These are phyloP conservation scores for Oncorhynchus clarkii DNA, from an alignment of 2,113 vertebrate species.

Conservation along the genomic window DNA sequence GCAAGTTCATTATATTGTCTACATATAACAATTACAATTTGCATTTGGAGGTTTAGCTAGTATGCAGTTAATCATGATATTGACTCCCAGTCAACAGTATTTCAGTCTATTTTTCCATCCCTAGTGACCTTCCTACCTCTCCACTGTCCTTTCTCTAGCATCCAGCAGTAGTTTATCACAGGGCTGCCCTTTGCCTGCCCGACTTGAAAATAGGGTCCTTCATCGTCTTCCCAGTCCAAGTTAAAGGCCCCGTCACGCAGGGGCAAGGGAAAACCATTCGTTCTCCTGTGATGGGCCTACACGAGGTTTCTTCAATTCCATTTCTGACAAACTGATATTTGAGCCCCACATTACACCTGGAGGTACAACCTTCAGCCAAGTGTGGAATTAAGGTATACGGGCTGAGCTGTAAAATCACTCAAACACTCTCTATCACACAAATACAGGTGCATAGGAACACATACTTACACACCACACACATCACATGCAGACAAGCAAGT, in stretches of 20 bases:
- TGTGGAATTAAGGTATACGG: conserved; percentile 44
- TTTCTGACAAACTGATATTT: conserved; percentile 65
- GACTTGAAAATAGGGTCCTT: conserved; percentile 53
- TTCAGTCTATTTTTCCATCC: conserved; percentile 23
- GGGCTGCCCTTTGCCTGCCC: conserved; percentile 53
- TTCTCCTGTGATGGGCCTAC: conserved; percentile 56
- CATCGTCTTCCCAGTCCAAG: conserved; percentile 56
- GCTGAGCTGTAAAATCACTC: conserved; percentile 18
- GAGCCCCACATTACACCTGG: conserved; percentile 45
- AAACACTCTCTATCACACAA: conserved; percentile 3
- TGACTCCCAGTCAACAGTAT: not conserved
- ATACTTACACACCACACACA: not conserved
- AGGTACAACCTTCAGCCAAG: conserved; percentile 45
- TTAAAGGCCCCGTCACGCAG: conserved; percentile 63
- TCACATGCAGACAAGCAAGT: not conserved
- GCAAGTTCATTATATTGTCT: not conserved
- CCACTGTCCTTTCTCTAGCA: conserved; percentile 37
- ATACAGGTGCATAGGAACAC: not conserved
- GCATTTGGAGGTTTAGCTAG: not conserved
- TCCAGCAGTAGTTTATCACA: conserved; percentile 67
- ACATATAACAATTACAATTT: not conserved
- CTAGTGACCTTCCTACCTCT: conserved; percentile 42
- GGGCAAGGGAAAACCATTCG: conserved; percentile 54
- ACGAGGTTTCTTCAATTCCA: conserved; percentile 64
- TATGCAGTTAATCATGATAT: not conserved